Evolutionary conservation across 2,113 vertebrate genomes (phyloP).

Genomic region (Myrmecophaga tridactyla): DNA sequence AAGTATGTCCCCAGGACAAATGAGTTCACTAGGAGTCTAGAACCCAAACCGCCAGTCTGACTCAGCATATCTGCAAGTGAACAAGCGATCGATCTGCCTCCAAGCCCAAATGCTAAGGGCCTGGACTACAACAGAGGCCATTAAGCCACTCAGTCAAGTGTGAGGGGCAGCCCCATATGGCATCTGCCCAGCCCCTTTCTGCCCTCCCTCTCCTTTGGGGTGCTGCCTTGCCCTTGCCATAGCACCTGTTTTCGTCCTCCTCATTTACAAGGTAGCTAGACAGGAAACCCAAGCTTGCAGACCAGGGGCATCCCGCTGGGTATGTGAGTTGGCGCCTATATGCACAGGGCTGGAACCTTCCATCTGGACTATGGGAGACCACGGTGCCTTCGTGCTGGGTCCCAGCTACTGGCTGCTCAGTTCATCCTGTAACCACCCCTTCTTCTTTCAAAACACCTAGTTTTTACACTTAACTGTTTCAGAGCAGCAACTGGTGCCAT

Average conservation of each 20-base stretch:
- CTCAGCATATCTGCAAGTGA: neutral
- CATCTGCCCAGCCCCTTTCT: neutral
- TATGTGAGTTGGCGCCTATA: too few species aligned
- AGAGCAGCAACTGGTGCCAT: neutral
- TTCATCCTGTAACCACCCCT: neutral
- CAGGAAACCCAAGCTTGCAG: neutral
- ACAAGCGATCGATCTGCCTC: neutral
- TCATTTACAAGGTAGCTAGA: too few species aligned
- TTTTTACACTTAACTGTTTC: neutral
- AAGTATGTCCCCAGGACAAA: neutral
- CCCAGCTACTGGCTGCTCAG: neutral
- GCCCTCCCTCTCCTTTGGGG: too few species aligned
- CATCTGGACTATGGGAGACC: neutral
- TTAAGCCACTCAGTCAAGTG: too few species aligned
- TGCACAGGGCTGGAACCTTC: accelerated
- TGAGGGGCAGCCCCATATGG: neutral
- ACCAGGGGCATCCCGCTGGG: neutral
- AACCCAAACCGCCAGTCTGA: neutral
- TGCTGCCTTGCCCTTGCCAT: too few species aligned
- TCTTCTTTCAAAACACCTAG: neutral
- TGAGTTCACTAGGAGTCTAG: neutral
- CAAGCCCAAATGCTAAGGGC: neutral
- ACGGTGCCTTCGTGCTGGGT: neutral
- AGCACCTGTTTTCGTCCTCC: neutral
- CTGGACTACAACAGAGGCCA: neutral